These are phyloP conservation scores for Mythimna vitellina DNA, from an alignment of 2,888 invertebrate genomes.

Conservation along the genomic window DNA sequence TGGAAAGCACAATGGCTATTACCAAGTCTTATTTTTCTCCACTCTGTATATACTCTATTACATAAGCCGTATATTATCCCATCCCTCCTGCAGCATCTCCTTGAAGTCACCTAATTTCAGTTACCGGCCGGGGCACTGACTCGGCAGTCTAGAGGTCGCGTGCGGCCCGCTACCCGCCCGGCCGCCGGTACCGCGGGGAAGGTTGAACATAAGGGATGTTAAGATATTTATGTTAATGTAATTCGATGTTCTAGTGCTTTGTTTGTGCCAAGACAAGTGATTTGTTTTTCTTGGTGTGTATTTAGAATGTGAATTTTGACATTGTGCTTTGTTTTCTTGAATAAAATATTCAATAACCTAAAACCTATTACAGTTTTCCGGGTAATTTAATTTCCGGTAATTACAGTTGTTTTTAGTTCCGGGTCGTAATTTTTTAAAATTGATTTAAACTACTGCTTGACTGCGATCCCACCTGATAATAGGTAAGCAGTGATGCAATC, in stretches of 20 bases:
- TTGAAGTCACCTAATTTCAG: conserved; percentile 55
- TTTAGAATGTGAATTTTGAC: background rate
- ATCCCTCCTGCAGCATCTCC: conserved; percentile 38
- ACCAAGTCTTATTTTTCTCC: background rate
- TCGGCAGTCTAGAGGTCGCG: conserved; percentile 64
- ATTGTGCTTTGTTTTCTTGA: background rate
- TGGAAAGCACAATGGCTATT: too few species aligned
- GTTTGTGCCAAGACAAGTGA: conserved; percentile 20
- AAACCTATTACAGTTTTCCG: background rate
- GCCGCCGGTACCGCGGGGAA: conserved; percentile 36
- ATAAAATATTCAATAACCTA: background rate
- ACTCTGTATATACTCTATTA: background rate
- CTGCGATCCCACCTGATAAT: too few species aligned
- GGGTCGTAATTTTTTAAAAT: background rate
- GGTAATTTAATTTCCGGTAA: conserved; percentile 11
- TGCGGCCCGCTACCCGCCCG: conserved; percentile 25
- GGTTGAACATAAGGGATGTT: conserved; percentile 45
- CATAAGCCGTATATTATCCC: conserved; percentile 13
- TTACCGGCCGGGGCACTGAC: conserved; percentile 54
- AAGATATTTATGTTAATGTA: conserved; percentile 18
- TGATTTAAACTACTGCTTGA: too few species aligned
- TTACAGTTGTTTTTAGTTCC: conserved; percentile 11
- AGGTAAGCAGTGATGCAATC: too few species aligned
- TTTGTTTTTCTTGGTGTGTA: background rate
- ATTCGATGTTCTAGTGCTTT: background rate